Percentiles rank a stretch among this genome's conserved stretches.
These are phyloP conservation scores for Diacarnus erythraeanus DNA, from an alignment of 37 sponge, comb jelly and placozoan species.

Conservation along the genomic window DNA sequence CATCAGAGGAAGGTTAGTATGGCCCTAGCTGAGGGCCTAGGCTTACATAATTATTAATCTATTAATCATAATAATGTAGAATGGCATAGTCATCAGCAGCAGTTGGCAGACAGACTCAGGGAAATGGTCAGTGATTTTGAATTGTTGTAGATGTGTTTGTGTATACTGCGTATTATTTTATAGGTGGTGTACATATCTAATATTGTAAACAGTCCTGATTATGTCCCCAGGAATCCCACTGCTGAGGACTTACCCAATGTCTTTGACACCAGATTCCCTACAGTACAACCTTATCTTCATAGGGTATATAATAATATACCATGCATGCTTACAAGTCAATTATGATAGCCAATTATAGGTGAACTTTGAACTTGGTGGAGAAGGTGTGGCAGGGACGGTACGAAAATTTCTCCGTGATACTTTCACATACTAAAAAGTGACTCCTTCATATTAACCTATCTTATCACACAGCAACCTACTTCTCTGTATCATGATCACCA, in stretches of 20 bases:
- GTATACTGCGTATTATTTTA: background rate
- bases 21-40: background rate
- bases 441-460: background rate
- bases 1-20: constrained; percentile 57
- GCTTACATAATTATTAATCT: background rate
- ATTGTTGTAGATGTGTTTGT: too few species aligned
- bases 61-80: constrained; percentile 18
- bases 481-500: background rate
- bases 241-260: constrained; percentile 72
- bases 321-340: background rate
- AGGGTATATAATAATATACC: background rate
- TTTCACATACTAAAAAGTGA: constrained; percentile 42
- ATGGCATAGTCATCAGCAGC: constrained; percentile 43
- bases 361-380: constrained; percentile 46
- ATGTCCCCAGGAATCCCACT: constrained; percentile 83
- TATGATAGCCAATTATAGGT: constrained; percentile 17
- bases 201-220: constrained; percentile 67
- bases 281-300: constrained; percentile 82
- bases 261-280: constrained; percentile 73
- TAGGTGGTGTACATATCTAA: constrained; percentile 39
- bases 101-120: constrained; percentile 30
- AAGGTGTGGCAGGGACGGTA: constrained; percentile 57
- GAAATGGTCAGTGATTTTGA: constrained; percentile 43
- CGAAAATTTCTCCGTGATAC: constrained; percentile 69
- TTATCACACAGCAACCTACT: background rate